These are phyloP conservation scores for Gallinago undulata DNA, from an alignment of 2,113 vertebrate genomes.

Conservation along the genomic window DNA sequence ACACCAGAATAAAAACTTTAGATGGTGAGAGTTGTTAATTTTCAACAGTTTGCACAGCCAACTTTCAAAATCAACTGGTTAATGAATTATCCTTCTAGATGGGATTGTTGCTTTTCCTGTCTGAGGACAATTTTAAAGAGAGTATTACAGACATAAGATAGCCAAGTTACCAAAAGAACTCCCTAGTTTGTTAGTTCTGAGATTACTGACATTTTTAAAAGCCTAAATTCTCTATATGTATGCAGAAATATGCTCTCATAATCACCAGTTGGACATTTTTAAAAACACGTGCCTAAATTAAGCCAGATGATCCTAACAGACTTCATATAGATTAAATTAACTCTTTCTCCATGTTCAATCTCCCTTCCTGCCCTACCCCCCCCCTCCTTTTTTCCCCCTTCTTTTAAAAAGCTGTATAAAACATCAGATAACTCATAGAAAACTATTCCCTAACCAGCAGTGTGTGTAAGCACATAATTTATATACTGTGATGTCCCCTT, in stretches of 20 bases:
- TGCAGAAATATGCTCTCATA: background rate
- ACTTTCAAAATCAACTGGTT: conserved; percentile 30
- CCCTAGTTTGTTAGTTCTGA: fast-evolving
- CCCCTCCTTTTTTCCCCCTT: no score
- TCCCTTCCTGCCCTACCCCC: background rate
- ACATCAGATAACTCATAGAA: background rate
- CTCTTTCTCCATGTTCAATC: background rate
- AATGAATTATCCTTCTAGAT: background rate
- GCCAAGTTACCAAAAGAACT: background rate
- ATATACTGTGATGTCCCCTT: background rate
- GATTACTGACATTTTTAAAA: background rate
- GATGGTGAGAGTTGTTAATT: background rate
- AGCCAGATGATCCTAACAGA: background rate
- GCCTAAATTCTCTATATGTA: background rate
- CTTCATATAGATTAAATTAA: background rate
- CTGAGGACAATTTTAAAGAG: background rate
- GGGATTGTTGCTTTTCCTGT: background rate
- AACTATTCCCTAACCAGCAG: background rate
- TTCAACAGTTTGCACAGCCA: conserved; percentile 16
- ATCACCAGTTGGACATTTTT: background rate
- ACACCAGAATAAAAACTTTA: background rate
- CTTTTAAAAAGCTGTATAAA: background rate
- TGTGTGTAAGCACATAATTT: background rate
- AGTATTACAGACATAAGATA: background rate
- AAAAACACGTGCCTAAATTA: background rate